phyloP scores from a whole-genome alignment of 2,797 vertebrate genomes.

The Lateolabrax maculatus region DNA sequence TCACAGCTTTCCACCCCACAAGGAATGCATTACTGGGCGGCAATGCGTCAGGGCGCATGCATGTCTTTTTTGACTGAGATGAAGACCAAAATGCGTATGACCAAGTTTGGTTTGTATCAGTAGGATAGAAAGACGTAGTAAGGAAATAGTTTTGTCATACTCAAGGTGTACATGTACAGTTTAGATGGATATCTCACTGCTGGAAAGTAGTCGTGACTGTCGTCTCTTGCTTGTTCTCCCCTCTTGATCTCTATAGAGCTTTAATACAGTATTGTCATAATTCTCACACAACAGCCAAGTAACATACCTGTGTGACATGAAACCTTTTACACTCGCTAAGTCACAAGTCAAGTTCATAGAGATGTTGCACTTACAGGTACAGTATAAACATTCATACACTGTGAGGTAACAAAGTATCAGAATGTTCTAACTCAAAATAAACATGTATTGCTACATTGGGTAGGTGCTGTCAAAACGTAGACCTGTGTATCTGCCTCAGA shows the following conservation, averaged over 20 bases:
- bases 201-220: not conserved
- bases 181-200: not conserved
- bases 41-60: slow-evolving; percentile 88
- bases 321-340: not conserved
- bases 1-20: slow-evolving; percentile 87
- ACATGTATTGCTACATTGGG: not conserved
- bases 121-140: not conserved
- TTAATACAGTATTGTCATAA: not conserved
- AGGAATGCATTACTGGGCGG: slow-evolving; percentile 87
- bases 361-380: not conserved
- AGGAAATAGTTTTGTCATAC: not conserved
- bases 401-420: not conserved
- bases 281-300: not conserved
- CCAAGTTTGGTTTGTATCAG: not conserved
- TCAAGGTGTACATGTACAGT: not conserved
- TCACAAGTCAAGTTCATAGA: not conserved
- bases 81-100: not conserved
- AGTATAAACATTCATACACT: not conserved
- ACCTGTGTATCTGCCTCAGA: too few species aligned
- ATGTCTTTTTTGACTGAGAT: slow-evolving; percentile 83
- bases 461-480: not conserved
- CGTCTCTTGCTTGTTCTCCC: not conserved
- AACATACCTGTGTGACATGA: not conserved
- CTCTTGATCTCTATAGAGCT: not conserved
- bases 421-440: not conserved